Conservation (phyloP, 2,888 invertebrate genomes). For the Stenodera caucasica region DNA sequence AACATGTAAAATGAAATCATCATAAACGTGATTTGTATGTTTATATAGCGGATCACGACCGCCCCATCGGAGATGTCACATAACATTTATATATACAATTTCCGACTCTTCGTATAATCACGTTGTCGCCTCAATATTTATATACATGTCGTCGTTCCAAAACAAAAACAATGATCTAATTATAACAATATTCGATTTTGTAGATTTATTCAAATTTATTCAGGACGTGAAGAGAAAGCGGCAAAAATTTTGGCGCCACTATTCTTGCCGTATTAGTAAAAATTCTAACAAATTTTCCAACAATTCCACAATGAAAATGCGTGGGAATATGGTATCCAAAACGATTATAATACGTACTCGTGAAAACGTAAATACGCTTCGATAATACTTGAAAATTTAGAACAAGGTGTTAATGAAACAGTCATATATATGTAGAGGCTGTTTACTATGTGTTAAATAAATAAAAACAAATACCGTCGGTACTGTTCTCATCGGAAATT, state of each 20-base stretch:
- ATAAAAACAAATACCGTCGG: slow-evolving; percentile 36
- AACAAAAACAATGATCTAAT: slow-evolving; percentile 18
- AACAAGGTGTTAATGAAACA: slow-evolving; percentile 46
- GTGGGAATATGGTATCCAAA: slow-evolving; percentile 22
- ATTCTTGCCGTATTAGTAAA: neutral
- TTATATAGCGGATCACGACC: slow-evolving; percentile 48
- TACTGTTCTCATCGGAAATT: slow-evolving; percentile 41
- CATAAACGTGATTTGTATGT: slow-evolving; percentile 52
- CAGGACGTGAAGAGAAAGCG: slow-evolving; percentile 7
- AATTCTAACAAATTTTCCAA: slow-evolving; percentile 1
- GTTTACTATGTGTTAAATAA: slow-evolving; percentile 37
- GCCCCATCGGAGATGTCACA: slow-evolving; percentile 43
- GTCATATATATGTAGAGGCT: slow-evolving; percentile 36
- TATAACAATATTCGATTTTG: neutral
- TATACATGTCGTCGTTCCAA: neutral
- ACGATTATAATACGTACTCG: slow-evolving; percentile 23
- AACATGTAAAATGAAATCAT: slow-evolving; percentile 52
- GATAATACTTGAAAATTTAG: slow-evolving; percentile 43
- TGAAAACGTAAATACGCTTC: slow-evolving; percentile 29
- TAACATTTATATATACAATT: slow-evolving; percentile 34
- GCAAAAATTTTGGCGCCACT: slow-evolving; percentile 20
- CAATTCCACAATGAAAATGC: slow-evolving; percentile 14
- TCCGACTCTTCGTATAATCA: slow-evolving; percentile 38
- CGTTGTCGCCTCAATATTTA: neutral
- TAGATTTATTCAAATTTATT: slow-evolving; percentile 17